A percentile compares a stretch with the other conserved stretches of the same genome.
These are phyloP conservation scores for Luperina nickerlii DNA, from an alignment of 2,888 invertebrate species.

Conservation along the genomic window DNA sequence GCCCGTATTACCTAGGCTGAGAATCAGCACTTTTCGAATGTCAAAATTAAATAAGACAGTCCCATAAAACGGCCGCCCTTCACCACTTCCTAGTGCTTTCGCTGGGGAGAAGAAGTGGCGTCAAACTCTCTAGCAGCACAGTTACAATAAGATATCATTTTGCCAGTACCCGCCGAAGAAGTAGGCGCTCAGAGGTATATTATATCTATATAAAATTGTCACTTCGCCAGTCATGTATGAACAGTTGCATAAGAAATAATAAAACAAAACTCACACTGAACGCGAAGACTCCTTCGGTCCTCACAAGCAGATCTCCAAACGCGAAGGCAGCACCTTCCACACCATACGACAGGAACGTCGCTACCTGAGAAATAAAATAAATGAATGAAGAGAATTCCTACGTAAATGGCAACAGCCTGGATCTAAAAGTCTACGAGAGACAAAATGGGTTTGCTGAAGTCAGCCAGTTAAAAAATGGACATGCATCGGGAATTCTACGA, in stretches of 20 bases:
- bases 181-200: not conserved
- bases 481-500: not conserved
- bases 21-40: too few relatives aligned
- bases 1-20: too few relatives aligned
- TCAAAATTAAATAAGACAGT: too few relatives aligned
- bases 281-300: slow-evolving; percentile 93
- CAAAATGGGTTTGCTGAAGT: not conserved
- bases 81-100: too few relatives aligned
- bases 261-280: slow-evolving; percentile 93
- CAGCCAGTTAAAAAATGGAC: too few relatives aligned
- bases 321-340: slow-evolving; percentile 95
- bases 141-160: not conserved
- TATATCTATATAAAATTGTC: not conserved
- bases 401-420: not conserved
- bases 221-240: not conserved
- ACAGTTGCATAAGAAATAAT: not conserved
- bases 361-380: slow-evolving; percentile 81
- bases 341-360: slow-evolving; percentile 94
- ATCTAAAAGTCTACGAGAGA: not conserved
- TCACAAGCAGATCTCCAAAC: slow-evolving; percentile 93
- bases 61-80: too few relatives aligned
- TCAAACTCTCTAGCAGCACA: too few relatives aligned
- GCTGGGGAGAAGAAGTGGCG: too few relatives aligned
- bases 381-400: too few relatives aligned
- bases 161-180: not conserved